Conservation (phyloP, 1,140 invertebrate genomes). For the Lordiphosa mommai region DNA sequence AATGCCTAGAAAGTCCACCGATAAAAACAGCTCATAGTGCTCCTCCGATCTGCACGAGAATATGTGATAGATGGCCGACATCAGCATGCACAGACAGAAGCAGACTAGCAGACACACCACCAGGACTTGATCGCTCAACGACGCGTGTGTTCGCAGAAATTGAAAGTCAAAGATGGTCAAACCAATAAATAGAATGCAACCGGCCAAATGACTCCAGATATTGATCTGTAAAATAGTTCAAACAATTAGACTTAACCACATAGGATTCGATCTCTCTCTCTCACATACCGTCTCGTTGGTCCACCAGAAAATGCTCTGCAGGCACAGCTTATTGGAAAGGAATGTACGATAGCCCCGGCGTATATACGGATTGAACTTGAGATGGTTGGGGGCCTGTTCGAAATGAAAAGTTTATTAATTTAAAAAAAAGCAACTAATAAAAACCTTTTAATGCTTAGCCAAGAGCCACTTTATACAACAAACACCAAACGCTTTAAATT, state of each 20-base stretch:
- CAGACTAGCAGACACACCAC: constrained; percentile 90
- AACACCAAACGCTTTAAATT: constrained; percentile 37
- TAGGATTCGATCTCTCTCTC: neutral
- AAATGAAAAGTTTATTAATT: constrained; percentile 16
- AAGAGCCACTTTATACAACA: constrained; percentile 16
- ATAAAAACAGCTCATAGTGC: constrained; percentile 92
- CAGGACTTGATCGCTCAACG: constrained; percentile 90
- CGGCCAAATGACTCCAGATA: constrained; percentile 97
- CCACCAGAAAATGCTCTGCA: constrained; percentile 97
- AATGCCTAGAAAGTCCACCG: constrained; percentile 95
- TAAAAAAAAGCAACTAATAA: constrained; percentile 1
- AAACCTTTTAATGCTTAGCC: constrained; percentile 26
- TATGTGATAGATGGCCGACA: constrained; percentile 95
- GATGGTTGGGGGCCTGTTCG: constrained; percentile 86
- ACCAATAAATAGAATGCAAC: constrained; percentile 92
- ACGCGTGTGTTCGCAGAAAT: constrained; percentile 88
- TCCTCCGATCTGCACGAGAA: constrained; percentile 95
- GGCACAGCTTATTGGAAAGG: constrained; percentile 89
- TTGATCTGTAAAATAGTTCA: constrained; percentile 83
- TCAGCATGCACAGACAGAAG: constrained; percentile 95
- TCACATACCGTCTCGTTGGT: constrained; percentile 91
- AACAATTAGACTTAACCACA: neutral
- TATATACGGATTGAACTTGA: constrained; percentile 93
- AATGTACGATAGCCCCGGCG: constrained; percentile 88
- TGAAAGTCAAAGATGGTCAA: constrained; percentile 92